Conservation (phyloP, 1,140 invertebrate genomes). For the Oryctes rhinoceros region DNA sequence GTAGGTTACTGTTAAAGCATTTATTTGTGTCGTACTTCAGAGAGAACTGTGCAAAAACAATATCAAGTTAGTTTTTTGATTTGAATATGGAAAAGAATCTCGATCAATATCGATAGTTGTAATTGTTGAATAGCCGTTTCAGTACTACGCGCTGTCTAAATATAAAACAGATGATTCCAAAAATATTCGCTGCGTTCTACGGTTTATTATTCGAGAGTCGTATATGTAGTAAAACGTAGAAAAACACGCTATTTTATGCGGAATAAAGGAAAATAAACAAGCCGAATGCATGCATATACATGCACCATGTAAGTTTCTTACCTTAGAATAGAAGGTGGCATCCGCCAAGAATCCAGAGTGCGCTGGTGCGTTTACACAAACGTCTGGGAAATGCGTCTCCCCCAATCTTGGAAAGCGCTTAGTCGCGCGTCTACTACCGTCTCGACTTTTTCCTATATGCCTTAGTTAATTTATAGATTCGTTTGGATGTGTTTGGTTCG, state of each 20-base stretch:
- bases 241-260: not conserved
- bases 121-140: too few relatives aligned
- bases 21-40: too few relatives aligned
- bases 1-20: too few relatives aligned
- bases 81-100: too few relatives aligned
- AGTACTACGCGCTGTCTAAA: not conserved
- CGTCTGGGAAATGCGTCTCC: conserved; percentile 33
- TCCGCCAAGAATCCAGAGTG: conserved; percentile 36
- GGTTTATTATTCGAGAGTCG: not conserved
- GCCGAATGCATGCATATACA: not conserved
- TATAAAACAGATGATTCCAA: conserved; percentile 19
- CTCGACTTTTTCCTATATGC: conserved; percentile 25
- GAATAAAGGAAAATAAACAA: conserved; percentile 22
- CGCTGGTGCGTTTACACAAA: conserved; percentile 29
- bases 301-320: conserved; percentile 2
- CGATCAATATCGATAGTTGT: too few relatives aligned
- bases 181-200: not conserved
- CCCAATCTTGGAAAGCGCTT: conserved; percentile 37
- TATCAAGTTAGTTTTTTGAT: too few relatives aligned
- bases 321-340: conserved; percentile 5
- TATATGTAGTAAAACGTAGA: conserved; percentile 7
- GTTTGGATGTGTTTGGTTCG: conserved; percentile 14
- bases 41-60: too few relatives aligned
- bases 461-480: not conserved
- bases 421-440: conserved; percentile 31